Evolutionary conservation across 2,888 invertebrate species (phyloP).

Genomic region (Zygogramma bicolorata): DNA sequence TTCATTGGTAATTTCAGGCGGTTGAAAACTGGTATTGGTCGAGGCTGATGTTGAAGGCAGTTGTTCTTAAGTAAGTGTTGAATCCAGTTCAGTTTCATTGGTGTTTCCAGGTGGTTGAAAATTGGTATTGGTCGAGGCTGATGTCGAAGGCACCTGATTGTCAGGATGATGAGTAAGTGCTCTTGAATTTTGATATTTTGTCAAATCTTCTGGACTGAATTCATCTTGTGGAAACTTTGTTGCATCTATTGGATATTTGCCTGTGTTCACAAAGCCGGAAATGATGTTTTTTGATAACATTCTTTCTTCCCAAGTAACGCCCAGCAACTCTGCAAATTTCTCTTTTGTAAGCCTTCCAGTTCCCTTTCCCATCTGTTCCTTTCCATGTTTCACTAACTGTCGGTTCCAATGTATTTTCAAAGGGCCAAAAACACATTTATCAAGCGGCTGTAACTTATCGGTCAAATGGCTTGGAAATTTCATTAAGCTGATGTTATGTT

Average conservation of each 20-base stretch:
- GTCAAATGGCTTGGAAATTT: conserved; percentile 43
- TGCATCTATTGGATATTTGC: conserved; percentile 16
- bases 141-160: too few relatives aligned
- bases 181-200: too few relatives aligned
- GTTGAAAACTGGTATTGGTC: too few relatives aligned
- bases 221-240: conserved; percentile 16
- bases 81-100: too few relatives aligned
- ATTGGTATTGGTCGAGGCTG: too few relatives aligned
- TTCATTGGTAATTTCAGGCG: too few relatives aligned
- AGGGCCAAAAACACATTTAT: conserved; percentile 37
- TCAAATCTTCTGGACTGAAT: too few relatives aligned
- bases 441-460: conserved; percentile 43
- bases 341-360: conserved; percentile 11
- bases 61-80: too few relatives aligned
- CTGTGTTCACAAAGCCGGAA: conserved; percentile 9
- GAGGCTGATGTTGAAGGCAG: too few relatives aligned
- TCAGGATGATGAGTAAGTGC: too few relatives aligned
- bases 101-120: too few relatives aligned
- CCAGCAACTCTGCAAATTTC: conserved; percentile 10
- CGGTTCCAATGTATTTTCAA: conserved; percentile 39
- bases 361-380: conserved; percentile 28
- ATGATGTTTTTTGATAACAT: conserved; percentile 15
- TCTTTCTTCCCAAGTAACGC: conserved; percentile 5
- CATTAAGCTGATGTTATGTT: conserved; percentile 12
- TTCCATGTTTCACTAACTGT: conserved; percentile 39